Conservation (phyloP, 2,113 vertebrate genomes). For the Microtus montanus region DNA sequence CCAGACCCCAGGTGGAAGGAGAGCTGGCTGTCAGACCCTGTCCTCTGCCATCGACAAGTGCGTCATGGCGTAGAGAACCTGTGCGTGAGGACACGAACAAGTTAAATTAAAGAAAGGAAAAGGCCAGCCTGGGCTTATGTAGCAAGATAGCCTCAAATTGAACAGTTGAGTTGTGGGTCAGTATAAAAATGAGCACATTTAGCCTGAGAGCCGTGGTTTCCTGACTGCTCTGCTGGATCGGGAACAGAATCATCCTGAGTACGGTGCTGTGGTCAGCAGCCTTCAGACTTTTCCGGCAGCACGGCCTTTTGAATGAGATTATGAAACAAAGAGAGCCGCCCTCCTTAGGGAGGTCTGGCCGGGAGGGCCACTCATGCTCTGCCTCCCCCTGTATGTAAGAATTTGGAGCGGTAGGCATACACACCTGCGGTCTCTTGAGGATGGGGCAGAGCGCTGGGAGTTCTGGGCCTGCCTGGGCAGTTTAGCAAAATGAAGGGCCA, state of each 20-base stretch:
- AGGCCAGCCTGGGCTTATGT: background rate
- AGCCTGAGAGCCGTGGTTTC: background rate
- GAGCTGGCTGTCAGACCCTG: background rate
- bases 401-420: background rate
- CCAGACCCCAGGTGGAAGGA: background rate
- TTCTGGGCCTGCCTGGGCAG: background rate
- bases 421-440: background rate
- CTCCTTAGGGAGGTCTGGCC: background rate
- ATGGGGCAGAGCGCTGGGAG: background rate
- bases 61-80: background rate
- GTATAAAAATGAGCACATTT: too few relatives aligned
- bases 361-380: background rate
- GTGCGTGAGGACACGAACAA: too few relatives aligned
- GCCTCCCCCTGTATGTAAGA: background rate
- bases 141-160: background rate
- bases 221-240: background rate
- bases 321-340: background rate
- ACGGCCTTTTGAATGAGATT: background rate
- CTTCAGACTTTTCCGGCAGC: background rate
- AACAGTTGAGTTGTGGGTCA: background rate
- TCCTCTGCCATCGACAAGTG: background rate
- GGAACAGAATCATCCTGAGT: background rate
- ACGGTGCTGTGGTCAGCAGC: background rate
- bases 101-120: background rate
- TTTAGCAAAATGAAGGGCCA: background rate